These are phyloP conservation scores for Tiliacea aurago DNA, from an alignment of 2,888 invertebrate genomes.

Conservation along the genomic window DNA sequence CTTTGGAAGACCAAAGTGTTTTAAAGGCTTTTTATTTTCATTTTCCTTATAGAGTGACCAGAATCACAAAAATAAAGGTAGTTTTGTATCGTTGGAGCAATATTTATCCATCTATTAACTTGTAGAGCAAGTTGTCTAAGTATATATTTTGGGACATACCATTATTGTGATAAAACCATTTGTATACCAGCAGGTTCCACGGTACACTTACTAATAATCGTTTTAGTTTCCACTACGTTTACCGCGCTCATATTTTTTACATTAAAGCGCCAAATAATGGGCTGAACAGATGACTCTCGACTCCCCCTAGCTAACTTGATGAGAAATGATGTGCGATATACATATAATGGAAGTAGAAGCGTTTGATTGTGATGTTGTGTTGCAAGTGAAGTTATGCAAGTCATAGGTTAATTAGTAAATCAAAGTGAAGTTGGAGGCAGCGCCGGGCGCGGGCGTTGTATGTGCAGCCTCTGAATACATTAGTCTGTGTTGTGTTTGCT, in stretches of 20 bases:
- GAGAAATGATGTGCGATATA: slow-evolving; percentile 69
- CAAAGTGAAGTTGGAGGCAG: slow-evolving; percentile 71
- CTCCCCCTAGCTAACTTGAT: slow-evolving; percentile 76
- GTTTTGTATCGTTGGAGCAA: background rate
- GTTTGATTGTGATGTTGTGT: slow-evolving; percentile 56
- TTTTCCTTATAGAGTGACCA: slow-evolving; percentile 30
- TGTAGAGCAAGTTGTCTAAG: background rate
- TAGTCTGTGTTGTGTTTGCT: slow-evolving; percentile 84
- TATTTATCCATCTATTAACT: background rate
- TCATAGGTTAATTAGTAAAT: slow-evolving; percentile 75
- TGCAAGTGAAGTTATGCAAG: slow-evolving; percentile 65
- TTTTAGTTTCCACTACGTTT: slow-evolving; percentile 77
- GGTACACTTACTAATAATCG: slow-evolving; percentile 64
- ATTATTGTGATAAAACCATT: slow-evolving; percentile 27
- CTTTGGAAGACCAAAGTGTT: slow-evolving; percentile 12
- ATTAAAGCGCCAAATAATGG: slow-evolving; percentile 75
- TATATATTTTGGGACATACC: background rate
- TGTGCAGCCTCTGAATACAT: slow-evolving; percentile 85
- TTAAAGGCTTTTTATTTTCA: slow-evolving; percentile 1
- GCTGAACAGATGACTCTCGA: slow-evolving; percentile 67
- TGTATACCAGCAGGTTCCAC: slow-evolving; percentile 45
- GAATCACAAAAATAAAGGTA: slow-evolving; percentile 14
- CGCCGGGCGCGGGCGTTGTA: slow-evolving; percentile 66
- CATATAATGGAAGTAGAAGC: slow-evolving; percentile 53
- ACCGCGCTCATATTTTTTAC: slow-evolving; percentile 70